phyloP scores from a whole-genome alignment of 1,140 invertebrate species.

The Heliothis virescens region DNA sequence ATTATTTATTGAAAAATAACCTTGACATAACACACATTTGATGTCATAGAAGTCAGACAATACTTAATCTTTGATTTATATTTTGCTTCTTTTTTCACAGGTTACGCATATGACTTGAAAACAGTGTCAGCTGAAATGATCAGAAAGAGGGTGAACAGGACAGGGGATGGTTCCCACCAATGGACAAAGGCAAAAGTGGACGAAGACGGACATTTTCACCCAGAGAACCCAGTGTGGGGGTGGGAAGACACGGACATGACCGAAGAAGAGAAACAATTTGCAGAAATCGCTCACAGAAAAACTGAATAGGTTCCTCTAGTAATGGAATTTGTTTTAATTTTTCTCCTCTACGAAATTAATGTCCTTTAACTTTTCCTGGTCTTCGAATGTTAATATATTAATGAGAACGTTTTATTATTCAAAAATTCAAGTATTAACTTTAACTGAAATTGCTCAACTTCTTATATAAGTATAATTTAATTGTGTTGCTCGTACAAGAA shows the following conservation, averaged over 20 bases:
- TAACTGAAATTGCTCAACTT: not conserved
- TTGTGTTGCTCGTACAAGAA: not conserved
- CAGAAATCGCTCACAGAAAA: constrained; percentile 75
- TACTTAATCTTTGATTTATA: not conserved
- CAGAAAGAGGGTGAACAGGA: constrained; percentile 87
- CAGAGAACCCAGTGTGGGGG: constrained; percentile 84
- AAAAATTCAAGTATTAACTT: too few species aligned
- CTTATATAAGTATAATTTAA: not conserved
- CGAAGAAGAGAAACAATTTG: constrained; percentile 78
- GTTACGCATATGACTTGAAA: constrained; percentile 91
- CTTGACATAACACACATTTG: too few species aligned
- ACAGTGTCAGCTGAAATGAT: constrained; percentile 90
- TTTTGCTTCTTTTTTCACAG: constrained; percentile 78
- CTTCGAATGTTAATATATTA: constrained; percentile 15
- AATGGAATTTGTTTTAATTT: constrained; percentile 31
- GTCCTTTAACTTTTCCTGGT: constrained; percentile 13
- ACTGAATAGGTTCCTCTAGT: constrained; percentile 54
- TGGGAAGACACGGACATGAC: constrained; percentile 84
- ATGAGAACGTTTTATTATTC: constrained; percentile 4
- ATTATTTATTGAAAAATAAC: too few species aligned
- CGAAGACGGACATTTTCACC: constrained; percentile 74
- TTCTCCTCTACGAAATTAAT: constrained; percentile 28
- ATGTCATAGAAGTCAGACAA: not conserved
- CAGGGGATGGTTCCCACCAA: constrained; percentile 90
- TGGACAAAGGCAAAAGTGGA: constrained; percentile 67